phyloP scores from a whole-genome alignment of 1,140 invertebrate species.

The Brachionus angularis region DNA sequence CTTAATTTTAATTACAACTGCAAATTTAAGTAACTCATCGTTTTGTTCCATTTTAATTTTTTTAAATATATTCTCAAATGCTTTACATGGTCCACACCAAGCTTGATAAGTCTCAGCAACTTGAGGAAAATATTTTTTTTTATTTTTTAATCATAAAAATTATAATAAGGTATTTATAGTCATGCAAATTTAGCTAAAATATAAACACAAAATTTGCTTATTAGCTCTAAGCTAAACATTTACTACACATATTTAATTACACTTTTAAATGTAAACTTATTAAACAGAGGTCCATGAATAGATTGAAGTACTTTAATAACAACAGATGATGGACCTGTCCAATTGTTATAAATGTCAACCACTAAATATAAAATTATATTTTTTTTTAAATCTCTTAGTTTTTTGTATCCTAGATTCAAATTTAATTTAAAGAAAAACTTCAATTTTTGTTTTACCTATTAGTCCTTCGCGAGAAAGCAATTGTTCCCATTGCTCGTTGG shows the following conservation, averaged over 20 bases:
- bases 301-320: not conserved
- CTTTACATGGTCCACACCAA: slow-evolving; percentile 82
- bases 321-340: slow-evolving; percentile 33
- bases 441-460: slow-evolving; percentile 64
- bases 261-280: slow-evolving; percentile 5
- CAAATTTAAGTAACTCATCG: slow-evolving; percentile 73
- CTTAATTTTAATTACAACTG: slow-evolving; percentile 65
- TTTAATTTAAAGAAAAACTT: slow-evolving; percentile 3
- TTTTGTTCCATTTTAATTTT: slow-evolving; percentile 82
- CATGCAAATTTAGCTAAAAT: no score
- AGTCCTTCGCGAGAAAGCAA: slow-evolving; percentile 72
- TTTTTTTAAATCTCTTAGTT: not conserved
- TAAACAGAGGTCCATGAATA: slow-evolving; percentile 34
- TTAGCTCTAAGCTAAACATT: no score
- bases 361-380: not conserved
- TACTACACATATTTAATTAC: no score
- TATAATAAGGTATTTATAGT: no score
- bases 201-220: no score
- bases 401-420: not conserved
- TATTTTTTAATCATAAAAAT: not conserved
- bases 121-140: slow-evolving; percentile 59
- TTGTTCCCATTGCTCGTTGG: slow-evolving; percentile 81
- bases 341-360: slow-evolving; percentile 30
- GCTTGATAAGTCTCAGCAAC: slow-evolving; percentile 85
- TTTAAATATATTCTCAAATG: slow-evolving; percentile 77